Base-by-base conservation (phyloP, 2,888 invertebrate genomes). In the Dione vanillae region DNA sequence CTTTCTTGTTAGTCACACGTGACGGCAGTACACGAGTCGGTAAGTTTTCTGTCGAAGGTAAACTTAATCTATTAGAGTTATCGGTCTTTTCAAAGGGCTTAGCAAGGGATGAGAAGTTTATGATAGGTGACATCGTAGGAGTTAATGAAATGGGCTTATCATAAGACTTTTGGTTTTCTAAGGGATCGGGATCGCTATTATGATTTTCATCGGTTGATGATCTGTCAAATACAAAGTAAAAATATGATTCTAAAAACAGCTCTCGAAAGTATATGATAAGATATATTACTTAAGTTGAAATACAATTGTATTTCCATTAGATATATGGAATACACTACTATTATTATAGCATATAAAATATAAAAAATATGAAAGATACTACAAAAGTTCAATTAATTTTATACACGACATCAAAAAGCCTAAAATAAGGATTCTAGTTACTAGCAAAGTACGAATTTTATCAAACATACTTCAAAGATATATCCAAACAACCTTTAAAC, bases 151-250 rank as follows among this genome's bases (percentile, higher is more conserved):
- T 83, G 74, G 86, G 79, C 73, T 84, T 84, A 78, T 88, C 78
- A 85, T 80, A 79, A 79, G 93, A 93, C 78, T 91, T 92, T 82
- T 91, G 87, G 85, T 54, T 88, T 88, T 81, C 89, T 75, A 93
- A 82, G 85, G 89, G 82, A 79, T 83, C 82, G 76, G 91, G 85
- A 78, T 81, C 82, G 74, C 81, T 86, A 80, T 80, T 86, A 80
- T 87, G 88, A 87, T 82, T 93, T 88, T 92, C 92, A 89, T 92
- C 91, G 85, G 92, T 89, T 83, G 94, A 89, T 88, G 91, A 94
- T 94, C 94, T 94, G 94, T 93, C 90, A 91, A 94, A 93, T 92
- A 93, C 83, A 93, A 93, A 93, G 90, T 90, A 91, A 87, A 91
- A 84, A 89, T 86, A 84, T 78, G 82, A 87, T 87, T 91, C 93